A percentile compares a stretch with the other conserved stretches of the same genome.
phyloP scores from a whole-genome alignment of 1,140 invertebrate genomes.

The Spodoptera litura region DNA sequence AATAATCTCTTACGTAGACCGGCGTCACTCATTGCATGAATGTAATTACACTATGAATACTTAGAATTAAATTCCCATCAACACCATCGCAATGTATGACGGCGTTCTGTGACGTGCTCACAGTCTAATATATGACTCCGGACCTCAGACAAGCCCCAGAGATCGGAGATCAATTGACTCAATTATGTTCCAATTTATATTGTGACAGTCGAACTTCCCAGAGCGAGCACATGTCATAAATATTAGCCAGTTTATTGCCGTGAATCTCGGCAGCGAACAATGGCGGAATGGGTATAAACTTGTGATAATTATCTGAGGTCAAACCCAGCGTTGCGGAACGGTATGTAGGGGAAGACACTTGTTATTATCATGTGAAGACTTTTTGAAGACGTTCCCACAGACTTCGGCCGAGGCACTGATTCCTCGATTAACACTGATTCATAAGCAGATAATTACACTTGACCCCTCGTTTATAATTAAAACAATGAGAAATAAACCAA shows the following conservation, averaged over 20 bases:
- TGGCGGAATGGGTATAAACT: conserved; percentile 79
- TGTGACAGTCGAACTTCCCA: conserved; percentile 24
- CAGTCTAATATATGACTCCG: neutral
- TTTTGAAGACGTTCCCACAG: conserved; percentile 84
- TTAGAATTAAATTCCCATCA: conserved; percentile 28
- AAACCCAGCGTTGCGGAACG: conserved; percentile 76
- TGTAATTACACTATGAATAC: conserved; percentile 21
- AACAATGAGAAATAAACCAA: conserved; percentile 61
- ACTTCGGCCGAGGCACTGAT: conserved; percentile 68
- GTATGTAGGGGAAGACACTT: conserved; percentile 74
- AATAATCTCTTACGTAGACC: conserved; percentile 46
- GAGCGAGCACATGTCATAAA: conserved; percentile 59
- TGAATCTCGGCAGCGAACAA: conserved; percentile 80
- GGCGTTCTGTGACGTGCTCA: neutral
- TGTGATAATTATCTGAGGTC: conserved; percentile 83
- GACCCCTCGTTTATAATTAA: conserved; percentile 70
- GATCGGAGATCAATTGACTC: conserved; percentile 45
- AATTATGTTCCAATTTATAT: conserved; percentile 49
- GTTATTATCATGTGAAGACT: conserved; percentile 83
- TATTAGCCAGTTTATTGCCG: conserved; percentile 61
- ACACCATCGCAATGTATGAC: conserved; percentile 6
- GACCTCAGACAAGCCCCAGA: neutral
- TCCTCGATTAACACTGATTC: conserved; percentile 81
- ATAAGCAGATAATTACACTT: conserved; percentile 80
- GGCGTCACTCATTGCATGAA: conserved; percentile 57